Percentiles rank a stretch among this genome's conserved stretches.
Evolutionary conservation across 2,113 vertebrate genomes (phyloP).

Genomic region (Platysteira castanea): DNA sequence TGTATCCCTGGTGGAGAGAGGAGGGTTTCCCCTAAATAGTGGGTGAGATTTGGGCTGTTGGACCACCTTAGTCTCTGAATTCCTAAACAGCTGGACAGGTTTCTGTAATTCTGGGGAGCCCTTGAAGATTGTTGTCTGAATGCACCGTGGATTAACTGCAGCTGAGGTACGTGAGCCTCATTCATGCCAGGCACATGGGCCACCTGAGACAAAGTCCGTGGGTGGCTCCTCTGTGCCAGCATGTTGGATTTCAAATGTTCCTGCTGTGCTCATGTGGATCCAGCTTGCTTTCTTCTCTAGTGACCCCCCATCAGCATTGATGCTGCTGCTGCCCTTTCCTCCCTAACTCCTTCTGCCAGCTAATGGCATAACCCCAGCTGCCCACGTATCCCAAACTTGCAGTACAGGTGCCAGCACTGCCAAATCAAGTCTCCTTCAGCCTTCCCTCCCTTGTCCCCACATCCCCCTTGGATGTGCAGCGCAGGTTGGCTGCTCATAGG

Average conservation of each 20-base stretch:
- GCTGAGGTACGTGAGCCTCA: accelerated
- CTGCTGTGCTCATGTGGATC: background rate
- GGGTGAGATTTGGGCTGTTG: background rate
- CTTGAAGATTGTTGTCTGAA: background rate
- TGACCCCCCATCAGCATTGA: background rate
- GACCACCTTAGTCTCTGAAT: background rate
- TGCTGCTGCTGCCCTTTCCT: background rate
- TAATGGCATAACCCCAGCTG: background rate
- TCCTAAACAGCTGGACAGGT: background rate
- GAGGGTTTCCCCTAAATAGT: background rate
- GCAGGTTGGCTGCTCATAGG: accelerated
- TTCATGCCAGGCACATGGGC: background rate
- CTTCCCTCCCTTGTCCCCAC: background rate
- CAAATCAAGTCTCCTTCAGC: background rate
- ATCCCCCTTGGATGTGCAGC: accelerated
- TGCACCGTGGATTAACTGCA: background rate
- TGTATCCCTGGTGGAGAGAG: background rate
- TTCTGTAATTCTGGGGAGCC: background rate
- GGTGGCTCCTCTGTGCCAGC: background rate
- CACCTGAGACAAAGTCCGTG: background rate
- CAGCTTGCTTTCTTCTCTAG: background rate
- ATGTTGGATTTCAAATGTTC: background rate
- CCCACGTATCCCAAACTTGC: accelerated
- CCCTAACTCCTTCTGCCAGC: background rate
- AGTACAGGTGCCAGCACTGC: background rate